Conservation (phyloP, 1,140 invertebrate species). For the Littorina saxatilis region DNA sequence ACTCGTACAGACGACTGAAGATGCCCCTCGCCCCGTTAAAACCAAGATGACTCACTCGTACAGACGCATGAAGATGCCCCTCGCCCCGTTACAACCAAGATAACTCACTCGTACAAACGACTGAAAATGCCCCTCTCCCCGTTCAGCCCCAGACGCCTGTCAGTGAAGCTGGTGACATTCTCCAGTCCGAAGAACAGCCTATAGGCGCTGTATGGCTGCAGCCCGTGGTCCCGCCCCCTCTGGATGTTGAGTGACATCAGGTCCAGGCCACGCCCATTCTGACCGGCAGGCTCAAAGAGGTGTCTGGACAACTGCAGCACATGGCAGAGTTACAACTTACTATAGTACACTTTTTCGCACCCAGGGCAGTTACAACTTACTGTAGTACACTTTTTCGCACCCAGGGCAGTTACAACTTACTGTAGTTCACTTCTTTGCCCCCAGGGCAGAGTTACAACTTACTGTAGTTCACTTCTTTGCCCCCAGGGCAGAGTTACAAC, state of each 20-base stretch:
- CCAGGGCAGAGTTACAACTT: no score
- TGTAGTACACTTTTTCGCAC: background rate
- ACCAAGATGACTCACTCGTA: no score
- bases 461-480: no score
- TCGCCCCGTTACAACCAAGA: no score
- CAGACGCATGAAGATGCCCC: background rate
- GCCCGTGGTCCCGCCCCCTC: constrained; percentile 88
- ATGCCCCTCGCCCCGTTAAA: no score
- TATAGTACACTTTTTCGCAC: background rate
- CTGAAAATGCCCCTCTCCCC: background rate
- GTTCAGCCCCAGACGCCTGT: background rate
- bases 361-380: no score
- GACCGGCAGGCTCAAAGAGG: background rate
- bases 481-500: no score
- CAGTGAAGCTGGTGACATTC: constrained; percentile 50
- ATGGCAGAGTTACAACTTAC: background rate
- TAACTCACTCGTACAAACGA: background rate
- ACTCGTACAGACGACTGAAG: no score
- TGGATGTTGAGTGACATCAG: constrained; percentile 81
- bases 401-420: no score
- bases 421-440: no score
- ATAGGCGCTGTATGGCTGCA: constrained; percentile 76
- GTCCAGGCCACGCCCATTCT: constrained; percentile 44
- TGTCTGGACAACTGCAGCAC: background rate
- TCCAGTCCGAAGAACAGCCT: constrained; percentile 57